A percentile compares a stretch with the other conserved stretches of the same genome.
Evolutionary conservation across 2,797 vertebrate species (phyloP).

Genomic region (Artibeus jamaicensis): DNA sequence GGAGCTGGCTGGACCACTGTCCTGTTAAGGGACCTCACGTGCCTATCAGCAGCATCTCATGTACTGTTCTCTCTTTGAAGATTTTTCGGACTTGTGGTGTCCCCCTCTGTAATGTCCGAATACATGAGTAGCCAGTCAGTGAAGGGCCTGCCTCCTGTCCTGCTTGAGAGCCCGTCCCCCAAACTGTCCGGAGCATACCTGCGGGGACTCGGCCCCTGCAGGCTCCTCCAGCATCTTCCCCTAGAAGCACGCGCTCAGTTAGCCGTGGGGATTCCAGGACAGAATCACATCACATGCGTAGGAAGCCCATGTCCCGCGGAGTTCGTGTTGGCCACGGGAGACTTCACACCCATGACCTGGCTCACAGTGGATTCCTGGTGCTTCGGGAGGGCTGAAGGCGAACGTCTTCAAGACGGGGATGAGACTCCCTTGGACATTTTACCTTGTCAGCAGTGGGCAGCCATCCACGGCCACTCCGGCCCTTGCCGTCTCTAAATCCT

Average conservation of each 20-base stretch:
- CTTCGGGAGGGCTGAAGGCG: not conserved
- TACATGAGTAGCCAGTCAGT: too few relatives aligned
- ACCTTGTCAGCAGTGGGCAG: too few relatives aligned
- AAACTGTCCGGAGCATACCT: not conserved
- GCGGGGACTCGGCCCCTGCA: too few relatives aligned
- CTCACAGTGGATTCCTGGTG: not conserved
- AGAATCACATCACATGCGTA: rapidly evolving
- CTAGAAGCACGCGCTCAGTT: not conserved
- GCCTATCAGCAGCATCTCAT: too few relatives aligned
- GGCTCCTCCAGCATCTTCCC: too few relatives aligned
- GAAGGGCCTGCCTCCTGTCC: rapidly evolving
- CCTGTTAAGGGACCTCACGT: rapidly evolving
- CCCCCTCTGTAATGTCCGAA: too few relatives aligned
- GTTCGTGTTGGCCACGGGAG: too few relatives aligned
- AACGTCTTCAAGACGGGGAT: not conserved
- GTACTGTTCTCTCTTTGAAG: rapidly evolving
- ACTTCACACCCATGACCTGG: rapidly evolving
- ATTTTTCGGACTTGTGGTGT: too few relatives aligned
- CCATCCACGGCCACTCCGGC: not conserved
- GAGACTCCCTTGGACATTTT: not conserved
- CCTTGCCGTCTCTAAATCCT: not conserved
- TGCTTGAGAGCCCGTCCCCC: not conserved
- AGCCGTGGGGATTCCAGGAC: too few relatives aligned
- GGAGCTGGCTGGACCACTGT: rapidly evolving
- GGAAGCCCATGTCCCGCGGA: not conserved